Base-by-base conservation (phyloP, 2,113 vertebrate genomes). In the Mirza zaza region DNA sequence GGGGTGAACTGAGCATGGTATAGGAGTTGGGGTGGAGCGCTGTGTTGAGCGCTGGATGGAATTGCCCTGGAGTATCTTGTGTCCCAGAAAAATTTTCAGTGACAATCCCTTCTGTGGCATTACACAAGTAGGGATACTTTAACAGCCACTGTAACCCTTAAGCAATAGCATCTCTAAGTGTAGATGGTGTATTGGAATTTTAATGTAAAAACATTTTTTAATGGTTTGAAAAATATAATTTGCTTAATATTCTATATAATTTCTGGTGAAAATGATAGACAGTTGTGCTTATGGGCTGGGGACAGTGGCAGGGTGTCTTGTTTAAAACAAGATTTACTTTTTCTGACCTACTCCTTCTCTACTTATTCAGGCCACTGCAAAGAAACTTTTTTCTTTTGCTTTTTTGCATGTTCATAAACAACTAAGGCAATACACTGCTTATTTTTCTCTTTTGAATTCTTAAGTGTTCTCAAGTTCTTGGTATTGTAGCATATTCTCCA, bases 381-480 rank as follows among this genome's bases (percentile, higher is more conserved):
- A 83, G 1, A 20, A 21, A 18, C 1, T 8, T 18, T 81, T 90
- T 77, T n/a, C 21, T 50, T 48, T 52, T 76, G 1, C 39, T 79
- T 13, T 73, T 93, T 68, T 93, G 7, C 4, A 79, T 50, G 2
- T 83, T 93, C 57, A 29, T 75, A 93, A 86, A 85, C 52, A 86
- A 32, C 29, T 57, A 67, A 63, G 45, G 10, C 15, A 65, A 45
- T 10, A 29, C 1, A 36, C 10, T 42, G 75, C n/a, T 97, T 95
- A n/a, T 75, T 67, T 94, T 86, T 95, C 45, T 81, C 21, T 48
- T 36, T 83, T 17, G 18, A 87, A 70, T 73, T 92, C 71, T 84
- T 90, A 75, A 73, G 39, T 61, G 61, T 95, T 96, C 84, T 67
- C 45, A 81, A 85, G 25, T 92, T 95, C 39, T 87, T 67, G 2